phyloP scores from a whole-genome alignment of 2,888 invertebrate species.

The Drosophila algonquin region DNA sequence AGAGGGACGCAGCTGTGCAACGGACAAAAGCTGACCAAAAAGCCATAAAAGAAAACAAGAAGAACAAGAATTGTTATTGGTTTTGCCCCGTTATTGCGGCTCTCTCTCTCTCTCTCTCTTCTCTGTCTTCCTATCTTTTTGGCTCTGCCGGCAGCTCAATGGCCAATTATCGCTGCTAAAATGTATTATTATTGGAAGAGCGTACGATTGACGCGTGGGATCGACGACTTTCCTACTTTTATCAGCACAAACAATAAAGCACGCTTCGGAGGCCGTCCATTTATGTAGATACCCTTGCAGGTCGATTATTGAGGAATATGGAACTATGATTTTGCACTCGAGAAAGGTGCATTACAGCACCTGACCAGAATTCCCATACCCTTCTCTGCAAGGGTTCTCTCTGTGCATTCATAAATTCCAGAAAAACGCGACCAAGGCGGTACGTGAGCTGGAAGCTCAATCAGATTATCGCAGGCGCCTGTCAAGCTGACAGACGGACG shows the following conservation, averaged over 20 bases:
- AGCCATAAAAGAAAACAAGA: constrained; percentile 43
- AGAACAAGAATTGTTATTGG: constrained; percentile 53
- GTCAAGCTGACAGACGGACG: constrained; percentile 36
- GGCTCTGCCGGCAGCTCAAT: constrained; percentile 41
- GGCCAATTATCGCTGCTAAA: constrained; percentile 75
- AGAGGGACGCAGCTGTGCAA: constrained; percentile 38
- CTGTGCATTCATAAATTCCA: constrained; percentile 20
- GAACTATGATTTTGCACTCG: background rate
- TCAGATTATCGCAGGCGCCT: constrained; percentile 36
- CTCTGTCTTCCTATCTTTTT: constrained; percentile 2
- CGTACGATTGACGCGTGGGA: constrained; percentile 63
- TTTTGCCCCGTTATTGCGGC: constrained; percentile 51
- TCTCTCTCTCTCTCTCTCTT: constrained; percentile 21
- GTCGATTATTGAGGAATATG: too few relatives aligned
- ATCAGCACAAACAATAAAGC: constrained; percentile 26
- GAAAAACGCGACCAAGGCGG: constrained; percentile 25
- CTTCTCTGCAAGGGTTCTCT: constrained; percentile 34
- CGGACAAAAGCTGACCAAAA: constrained; percentile 41
- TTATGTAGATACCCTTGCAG: background rate
- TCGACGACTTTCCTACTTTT: constrained; percentile 47
- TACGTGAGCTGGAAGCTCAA: constrained; percentile 26
- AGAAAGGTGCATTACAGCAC: background rate
- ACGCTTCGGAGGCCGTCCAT: background rate
- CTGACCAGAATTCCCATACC: background rate
- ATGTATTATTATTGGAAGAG: constrained; percentile 70